Percentiles rank a stretch among this genome's conserved stretches.
Evolutionary conservation across 37 sponge, comb jelly and placozoan genomes (phyloP).

Genomic region (Bolinopsis microptera): DNA sequence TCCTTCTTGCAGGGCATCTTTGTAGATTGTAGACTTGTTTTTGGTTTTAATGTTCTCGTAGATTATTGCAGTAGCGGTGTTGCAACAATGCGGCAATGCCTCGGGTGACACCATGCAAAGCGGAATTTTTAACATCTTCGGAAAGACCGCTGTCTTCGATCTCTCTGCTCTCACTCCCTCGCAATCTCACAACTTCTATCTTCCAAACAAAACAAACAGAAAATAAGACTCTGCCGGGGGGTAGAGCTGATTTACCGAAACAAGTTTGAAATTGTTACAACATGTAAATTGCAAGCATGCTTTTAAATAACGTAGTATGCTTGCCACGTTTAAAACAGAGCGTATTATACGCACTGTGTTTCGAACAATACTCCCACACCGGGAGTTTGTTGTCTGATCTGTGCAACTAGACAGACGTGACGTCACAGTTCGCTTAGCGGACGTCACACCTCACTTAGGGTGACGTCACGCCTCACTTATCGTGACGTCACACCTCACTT

Average conservation of each 20-base stretch:
- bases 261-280: background rate
- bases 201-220: background rate
- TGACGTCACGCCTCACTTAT: too few species aligned
- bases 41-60: constrained; percentile 44
- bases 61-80: background rate
- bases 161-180: background rate
- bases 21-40: constrained; percentile 36
- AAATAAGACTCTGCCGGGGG: background rate
- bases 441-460: too few species aligned
- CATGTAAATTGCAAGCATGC: background rate
- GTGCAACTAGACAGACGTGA: too few species aligned
- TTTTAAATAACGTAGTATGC: background rate
- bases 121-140: constrained; percentile 41
- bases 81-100: constrained; percentile 11
- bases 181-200: background rate
- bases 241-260: background rate
- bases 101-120: constrained; percentile 64
- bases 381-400: too few species aligned
- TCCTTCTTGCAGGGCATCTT: background rate
- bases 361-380: background rate
- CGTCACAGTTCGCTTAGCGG: too few species aligned
- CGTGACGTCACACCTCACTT: too few species aligned
- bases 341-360: background rate
- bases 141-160: background rate
- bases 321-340: background rate